Evolutionary conservation across 2,113 vertebrate species (phyloP).

Genomic region (human (Homo sapiens)): GRCh38 chr1:224776501-224777000

Average conservation of each 20-base stretch:
- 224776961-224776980: neutral
- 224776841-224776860: neutral
- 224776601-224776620: neutral
- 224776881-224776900: neutral
- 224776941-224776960: neutral
- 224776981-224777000: neutral
- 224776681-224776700: neutral
- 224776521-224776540: neutral
- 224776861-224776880: neutral
- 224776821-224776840: neutral
- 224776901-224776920: neutral
- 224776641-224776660: slow-evolving; percentile 2
- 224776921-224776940: neutral
- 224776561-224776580: neutral
- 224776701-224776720: neutral
- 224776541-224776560: neutral
- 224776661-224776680: neutral
- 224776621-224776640: neutral
- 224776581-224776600: neutral
- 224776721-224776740: neutral
- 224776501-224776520: neutral
- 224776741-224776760: neutral
- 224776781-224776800: too few species aligned
- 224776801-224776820: neutral
- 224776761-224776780: neutral